These are phyloP conservation scores for Encarsia formosa DNA, from an alignment of 2,888 invertebrate species.

Conservation along the genomic window DNA sequence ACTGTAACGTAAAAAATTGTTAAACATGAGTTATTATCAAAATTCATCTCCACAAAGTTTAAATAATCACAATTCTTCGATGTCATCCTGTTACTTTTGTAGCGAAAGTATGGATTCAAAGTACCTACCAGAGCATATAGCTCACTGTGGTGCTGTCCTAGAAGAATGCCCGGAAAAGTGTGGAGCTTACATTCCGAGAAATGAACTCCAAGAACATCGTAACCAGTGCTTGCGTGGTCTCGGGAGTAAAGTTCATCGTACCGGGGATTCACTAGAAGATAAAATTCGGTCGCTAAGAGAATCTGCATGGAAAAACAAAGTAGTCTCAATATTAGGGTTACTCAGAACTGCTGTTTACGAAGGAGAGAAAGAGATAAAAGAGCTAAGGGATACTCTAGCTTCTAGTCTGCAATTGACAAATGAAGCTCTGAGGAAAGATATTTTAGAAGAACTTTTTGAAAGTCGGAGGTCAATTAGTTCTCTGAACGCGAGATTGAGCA, in stretches of 20 bases:
- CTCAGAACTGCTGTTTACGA: slow-evolving; percentile 34
- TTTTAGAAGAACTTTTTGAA: slow-evolving; percentile 30
- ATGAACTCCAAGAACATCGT: slow-evolving; percentile 59
- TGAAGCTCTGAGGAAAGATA: slow-evolving; percentile 30
- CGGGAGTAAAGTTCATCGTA: not conserved
- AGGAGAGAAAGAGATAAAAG: slow-evolving; percentile 34
- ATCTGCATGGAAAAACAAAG: slow-evolving; percentile 35
- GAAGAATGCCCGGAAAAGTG: slow-evolving; percentile 69
- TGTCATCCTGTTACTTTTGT: slow-evolving; percentile 44
- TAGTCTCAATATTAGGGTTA: slow-evolving; percentile 35
- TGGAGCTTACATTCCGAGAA: slow-evolving; percentile 66
- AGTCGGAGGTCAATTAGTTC: slow-evolving; percentile 12
- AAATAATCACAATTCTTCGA: not conserved
- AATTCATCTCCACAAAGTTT: not conserved
- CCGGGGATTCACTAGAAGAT: slow-evolving; percentile 3
- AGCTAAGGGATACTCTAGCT: slow-evolving; percentile 30
- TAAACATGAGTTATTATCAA: slow-evolving; percentile 1
- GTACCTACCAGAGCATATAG: slow-evolving; percentile 57
- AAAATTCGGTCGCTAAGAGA: not conserved
- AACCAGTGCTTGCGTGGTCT: slow-evolving; percentile 44
- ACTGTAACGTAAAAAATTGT: not conserved
- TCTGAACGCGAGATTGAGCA: slow-evolving; percentile 28
- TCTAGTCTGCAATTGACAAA: slow-evolving; percentile 30
- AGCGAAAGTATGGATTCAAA: slow-evolving; percentile 38
- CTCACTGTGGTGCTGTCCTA: slow-evolving; percentile 68